Conservation (phyloP, 2,888 invertebrate genomes). For the Brachyptera risi region DNA sequence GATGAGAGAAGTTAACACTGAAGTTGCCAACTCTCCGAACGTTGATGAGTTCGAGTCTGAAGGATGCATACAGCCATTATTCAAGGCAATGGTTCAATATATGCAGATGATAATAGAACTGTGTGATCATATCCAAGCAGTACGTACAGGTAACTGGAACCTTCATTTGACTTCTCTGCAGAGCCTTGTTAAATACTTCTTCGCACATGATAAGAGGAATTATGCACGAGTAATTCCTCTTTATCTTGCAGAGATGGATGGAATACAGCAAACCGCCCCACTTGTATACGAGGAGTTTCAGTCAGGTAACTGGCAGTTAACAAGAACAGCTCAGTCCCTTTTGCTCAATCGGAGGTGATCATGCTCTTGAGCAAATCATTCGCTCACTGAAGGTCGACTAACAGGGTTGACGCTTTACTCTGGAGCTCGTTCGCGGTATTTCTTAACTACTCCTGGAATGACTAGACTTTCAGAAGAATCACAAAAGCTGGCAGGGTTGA, state of each 20-base stretch:
- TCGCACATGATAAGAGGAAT: conserved; percentile 18
- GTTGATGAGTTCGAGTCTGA: conserved; percentile 2
- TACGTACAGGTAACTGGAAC: conserved; percentile 7
- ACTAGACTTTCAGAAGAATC: too few species aligned
- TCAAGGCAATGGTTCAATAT: conserved; percentile 8
- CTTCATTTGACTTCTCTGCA: too few species aligned
- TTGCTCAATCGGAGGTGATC: background rate
- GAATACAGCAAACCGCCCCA: background rate
- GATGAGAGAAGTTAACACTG: too few species aligned
- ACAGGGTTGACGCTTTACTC: background rate
- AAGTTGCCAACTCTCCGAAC: too few species aligned
- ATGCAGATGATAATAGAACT: conserved; percentile 11
- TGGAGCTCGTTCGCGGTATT: too few species aligned
- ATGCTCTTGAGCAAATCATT: background rate
- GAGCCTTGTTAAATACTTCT: conserved; percentile 16
- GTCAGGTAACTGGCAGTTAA: conserved; percentile 16
- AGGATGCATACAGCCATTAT: background rate
- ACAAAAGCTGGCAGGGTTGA: too few species aligned
- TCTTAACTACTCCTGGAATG: too few species aligned
- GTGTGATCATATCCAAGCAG: background rate
- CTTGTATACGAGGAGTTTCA: background rate
- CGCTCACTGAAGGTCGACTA: background rate
- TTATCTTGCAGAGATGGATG: conserved; percentile 10
- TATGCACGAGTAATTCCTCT: conserved; percentile 16
- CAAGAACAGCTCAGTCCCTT: too few species aligned